These are phyloP conservation scores for Haliclona indistincta DNA, from an alignment of 37 sponge, comb jelly and placozoan species.

Conservation along the genomic window DNA sequence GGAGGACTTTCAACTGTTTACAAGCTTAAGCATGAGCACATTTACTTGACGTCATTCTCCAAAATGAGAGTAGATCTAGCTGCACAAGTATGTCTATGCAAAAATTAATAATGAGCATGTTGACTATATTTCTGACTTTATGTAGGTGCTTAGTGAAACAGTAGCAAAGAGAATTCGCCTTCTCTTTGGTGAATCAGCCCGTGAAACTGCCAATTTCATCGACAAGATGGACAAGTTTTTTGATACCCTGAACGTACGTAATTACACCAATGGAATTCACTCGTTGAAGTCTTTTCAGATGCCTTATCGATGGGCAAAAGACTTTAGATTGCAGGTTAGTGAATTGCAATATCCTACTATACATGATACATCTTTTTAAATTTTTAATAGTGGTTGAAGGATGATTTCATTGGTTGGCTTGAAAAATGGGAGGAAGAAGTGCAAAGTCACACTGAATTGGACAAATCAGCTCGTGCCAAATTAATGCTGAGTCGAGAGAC, in stretches of 20 bases:
- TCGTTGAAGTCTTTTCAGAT: conserved; percentile 1
- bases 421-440: background rate
- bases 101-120: background rate
- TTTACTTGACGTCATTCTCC: background rate
- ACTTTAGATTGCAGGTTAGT: background rate
- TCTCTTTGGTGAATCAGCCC: background rate
- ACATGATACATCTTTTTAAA: background rate
- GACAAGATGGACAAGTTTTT: conserved; percentile 23
- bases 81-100: background rate
- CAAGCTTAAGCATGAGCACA: background rate
- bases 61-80: conserved; percentile 6
- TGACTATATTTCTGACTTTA: background rate
- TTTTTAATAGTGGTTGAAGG: background rate
- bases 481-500: background rate
- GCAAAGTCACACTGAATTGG: background rate
- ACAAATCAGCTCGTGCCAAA: background rate
- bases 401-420: background rate
- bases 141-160: conserved; percentile 17
- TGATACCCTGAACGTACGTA: conserved; percentile 12
- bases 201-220: conserved; percentile 2
- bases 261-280: conserved; percentile 3
- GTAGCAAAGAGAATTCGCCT: background rate
- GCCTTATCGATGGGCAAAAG: background rate
- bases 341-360: background rate
- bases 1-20: background rate